Evolutionary conservation across 2,113 vertebrate genomes (phyloP).

Genomic region (Chaetura pelagica): DNA sequence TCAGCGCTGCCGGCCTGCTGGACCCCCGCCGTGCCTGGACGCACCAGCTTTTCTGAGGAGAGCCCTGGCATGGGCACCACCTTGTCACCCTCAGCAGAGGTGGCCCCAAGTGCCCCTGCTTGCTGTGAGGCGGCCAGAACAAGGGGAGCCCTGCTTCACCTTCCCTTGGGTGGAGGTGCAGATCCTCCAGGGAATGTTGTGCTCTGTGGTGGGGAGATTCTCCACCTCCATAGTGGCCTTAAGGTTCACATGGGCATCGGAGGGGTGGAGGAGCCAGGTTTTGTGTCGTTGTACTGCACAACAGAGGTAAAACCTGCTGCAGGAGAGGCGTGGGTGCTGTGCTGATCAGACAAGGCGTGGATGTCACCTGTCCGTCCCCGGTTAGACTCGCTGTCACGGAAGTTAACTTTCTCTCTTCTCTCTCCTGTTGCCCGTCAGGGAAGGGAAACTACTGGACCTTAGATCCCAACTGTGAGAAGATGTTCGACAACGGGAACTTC

Average conservation of each 20-base stretch:
- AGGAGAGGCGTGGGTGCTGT: not conserved
- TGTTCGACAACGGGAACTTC: constrained; percentile 99
- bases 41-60: not conserved
- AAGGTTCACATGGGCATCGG: accelerated
- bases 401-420: not conserved
- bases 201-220: not conserved
- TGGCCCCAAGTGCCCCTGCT: not conserved
- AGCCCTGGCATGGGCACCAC: not conserved
- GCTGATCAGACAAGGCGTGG: accelerated
- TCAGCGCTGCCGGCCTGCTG: not conserved
- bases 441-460: constrained; percentile 99
- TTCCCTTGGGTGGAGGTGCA: not conserved
- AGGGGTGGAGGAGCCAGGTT: not conserved
- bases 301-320: not conserved
- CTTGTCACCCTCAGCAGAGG: not conserved
- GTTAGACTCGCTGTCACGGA: not conserved
- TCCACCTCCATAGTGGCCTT: not conserved
- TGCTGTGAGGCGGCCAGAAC: not conserved
- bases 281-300: not conserved
- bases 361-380: not conserved
- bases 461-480: constrained; percentile 99
- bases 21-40: not conserved
- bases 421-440: constrained; percentile 74
- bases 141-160: accelerated
- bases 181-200: not conserved